Conservation (phyloP, 2,113 vertebrate genomes). For the Martes martes region DNA sequence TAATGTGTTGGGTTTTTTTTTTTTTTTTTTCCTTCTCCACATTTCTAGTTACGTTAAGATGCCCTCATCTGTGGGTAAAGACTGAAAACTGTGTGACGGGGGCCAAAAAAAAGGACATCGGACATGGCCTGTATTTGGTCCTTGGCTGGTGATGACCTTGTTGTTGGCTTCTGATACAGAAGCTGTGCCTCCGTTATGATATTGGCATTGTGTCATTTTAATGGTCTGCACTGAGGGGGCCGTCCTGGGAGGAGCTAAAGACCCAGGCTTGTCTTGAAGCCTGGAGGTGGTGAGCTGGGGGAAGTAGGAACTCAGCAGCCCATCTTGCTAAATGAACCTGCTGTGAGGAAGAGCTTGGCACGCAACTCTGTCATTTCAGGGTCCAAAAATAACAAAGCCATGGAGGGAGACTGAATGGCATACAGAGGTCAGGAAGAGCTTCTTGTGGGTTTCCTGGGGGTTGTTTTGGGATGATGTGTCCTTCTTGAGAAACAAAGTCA, state of each 20-base stretch:
- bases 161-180: not conserved
- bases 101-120: slow-evolving; percentile 34
- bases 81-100: slow-evolving; percentile 37
- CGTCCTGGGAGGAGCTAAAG: not conserved
- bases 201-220: not conserved
- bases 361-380: not conserved
- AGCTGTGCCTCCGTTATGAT: not conserved
- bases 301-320: not conserved
- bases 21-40: not conserved
- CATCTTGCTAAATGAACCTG: slow-evolving; percentile 11
- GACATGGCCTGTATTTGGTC: not conserved
- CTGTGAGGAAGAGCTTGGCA: slow-evolving; percentile 6
- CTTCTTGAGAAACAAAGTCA: not conserved
- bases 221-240: not conserved
- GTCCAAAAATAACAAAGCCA: slow-evolving; percentile 36
- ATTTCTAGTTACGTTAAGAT: slow-evolving; percentile 70
- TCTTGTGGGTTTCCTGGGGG: not conserved
- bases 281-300: not conserved
- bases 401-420: not conserved
- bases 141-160: slow-evolving; percentile 17
- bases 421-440: not conserved
- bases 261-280: slow-evolving; percentile 26
- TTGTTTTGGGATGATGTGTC: not conserved
- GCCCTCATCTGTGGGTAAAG: slow-evolving; percentile 52
- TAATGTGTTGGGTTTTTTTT: slow-evolving; percentile 68